Conservation (phyloP, 2,797 vertebrate genomes). For the Heteromormyrus szaboi region DNA sequence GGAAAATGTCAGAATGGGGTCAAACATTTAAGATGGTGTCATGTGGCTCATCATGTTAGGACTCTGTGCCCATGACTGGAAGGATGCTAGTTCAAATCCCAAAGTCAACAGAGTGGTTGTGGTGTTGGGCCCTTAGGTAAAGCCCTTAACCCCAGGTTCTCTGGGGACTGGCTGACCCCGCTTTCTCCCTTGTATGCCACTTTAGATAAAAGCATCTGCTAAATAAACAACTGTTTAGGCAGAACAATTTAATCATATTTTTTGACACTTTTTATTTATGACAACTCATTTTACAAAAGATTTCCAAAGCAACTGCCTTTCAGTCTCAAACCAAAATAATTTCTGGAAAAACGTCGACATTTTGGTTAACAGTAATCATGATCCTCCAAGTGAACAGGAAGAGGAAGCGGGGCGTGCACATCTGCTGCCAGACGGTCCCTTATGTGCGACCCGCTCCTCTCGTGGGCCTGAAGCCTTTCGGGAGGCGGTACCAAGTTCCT, state of each 20-base stretch:
- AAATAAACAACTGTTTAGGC: neutral
- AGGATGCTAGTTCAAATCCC: neutral
- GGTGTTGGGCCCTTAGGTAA: neutral
- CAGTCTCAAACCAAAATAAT: neutral
- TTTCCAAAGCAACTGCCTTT: neutral
- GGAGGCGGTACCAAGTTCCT: neutral
- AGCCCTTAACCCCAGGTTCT: neutral
- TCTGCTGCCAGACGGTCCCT: neutral
- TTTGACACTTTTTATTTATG: neutral
- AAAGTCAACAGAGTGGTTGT: neutral
- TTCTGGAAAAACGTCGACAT: neutral
- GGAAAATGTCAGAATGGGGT: neutral
- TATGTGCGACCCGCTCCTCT: neutral
- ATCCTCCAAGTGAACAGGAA: neutral
- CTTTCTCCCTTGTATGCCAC: neutral
- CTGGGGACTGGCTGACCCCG: neutral
- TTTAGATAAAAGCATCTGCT: neutral
- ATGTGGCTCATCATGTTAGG: neutral
- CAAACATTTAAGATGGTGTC: neutral
- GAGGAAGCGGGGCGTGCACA: neutral
- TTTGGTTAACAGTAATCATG: constrained; percentile 1
- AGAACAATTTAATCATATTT: neutral
- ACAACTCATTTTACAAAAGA: neutral
- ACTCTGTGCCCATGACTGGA: neutral
- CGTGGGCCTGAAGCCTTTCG: neutral